Base-by-base conservation (phyloP, 2,888 invertebrate genomes). In the Standfussiana lucernea region DNA sequence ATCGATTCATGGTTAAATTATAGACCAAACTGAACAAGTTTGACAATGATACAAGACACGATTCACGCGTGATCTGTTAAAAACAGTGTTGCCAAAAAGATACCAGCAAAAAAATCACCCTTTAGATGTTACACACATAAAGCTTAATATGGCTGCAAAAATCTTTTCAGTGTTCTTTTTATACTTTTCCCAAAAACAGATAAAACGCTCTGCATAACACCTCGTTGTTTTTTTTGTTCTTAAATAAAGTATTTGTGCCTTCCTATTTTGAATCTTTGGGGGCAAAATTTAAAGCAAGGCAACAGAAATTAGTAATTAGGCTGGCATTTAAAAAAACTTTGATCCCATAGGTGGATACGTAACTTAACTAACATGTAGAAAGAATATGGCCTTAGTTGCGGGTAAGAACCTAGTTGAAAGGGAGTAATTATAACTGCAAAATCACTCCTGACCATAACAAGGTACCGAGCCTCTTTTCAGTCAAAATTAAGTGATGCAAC, bases 401-500 rank as follows among this genome's bases (percentile, higher is more conserved):
- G 8, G 21, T n/a, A 18, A 42, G 5, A 47, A 47, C 47, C 53
- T 24, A 24, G 35, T 72, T 42, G 28, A 72, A 72, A 21, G 2
- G 35, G 69, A 66, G 28, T 53, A 32, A 72, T 61, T 76, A 56
- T 11, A 68, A 66, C 40, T 64, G 66, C 32, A 11, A 42, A 32
- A 62, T 53, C 62, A 37, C 45, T 76, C 70, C 37, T 78, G 68
- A 53, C 37, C 37, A 1, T 15, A n/a, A 64, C 35, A 75, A 68
- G 59, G 21, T 53, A 15, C 47, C 64, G 8, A 78, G 61, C 59
- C 47, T 69, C 68, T 62, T 68, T 79, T 70, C 61, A 75, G 86
- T 80, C 75, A 86, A 90, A 92, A 93, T 92, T 87, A 91, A 92
- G 91, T 89, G 89, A 86, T 86, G 83, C 87, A 91, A 91, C 88